phyloP scores from a whole-genome alignment of 2,888 invertebrate species.

The Acrobasis repandana region DNA sequence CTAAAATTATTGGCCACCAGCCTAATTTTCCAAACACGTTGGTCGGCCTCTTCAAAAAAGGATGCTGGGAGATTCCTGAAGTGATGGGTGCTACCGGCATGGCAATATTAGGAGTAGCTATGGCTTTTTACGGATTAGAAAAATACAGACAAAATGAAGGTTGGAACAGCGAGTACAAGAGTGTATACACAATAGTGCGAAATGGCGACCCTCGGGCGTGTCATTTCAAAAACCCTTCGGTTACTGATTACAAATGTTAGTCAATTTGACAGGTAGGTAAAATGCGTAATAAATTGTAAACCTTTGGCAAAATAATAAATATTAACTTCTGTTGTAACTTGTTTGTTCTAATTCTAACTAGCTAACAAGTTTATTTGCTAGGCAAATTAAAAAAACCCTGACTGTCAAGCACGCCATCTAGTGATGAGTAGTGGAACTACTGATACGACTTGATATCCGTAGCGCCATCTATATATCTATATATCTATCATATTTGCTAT shows the following conservation, averaged over 20 bases:
- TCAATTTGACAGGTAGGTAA: neutral
- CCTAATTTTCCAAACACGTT: slow-evolving; percentile 53
- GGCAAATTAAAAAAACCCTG: no score
- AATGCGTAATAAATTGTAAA: no score
- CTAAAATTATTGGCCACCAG: slow-evolving; percentile 56
- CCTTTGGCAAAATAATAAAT: no score
- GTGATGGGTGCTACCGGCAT: slow-evolving; percentile 83
- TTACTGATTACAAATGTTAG: slow-evolving; percentile 43
- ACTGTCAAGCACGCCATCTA: no score
- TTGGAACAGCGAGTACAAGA: slow-evolving; percentile 85
- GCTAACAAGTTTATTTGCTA: no score
- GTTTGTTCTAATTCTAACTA: no score
- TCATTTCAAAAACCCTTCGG: slow-evolving; percentile 57
- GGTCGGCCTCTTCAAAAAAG: slow-evolving; percentile 54
- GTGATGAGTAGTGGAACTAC: no score
- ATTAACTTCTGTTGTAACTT: no score
- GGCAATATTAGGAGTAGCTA: slow-evolving; percentile 80
- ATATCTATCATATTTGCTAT: no score
- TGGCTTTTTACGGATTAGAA: slow-evolving; percentile 65
- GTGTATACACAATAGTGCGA: slow-evolving; percentile 83
- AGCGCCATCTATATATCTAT: no score
- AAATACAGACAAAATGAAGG: slow-evolving; percentile 80
- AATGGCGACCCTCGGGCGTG: slow-evolving; percentile 84
- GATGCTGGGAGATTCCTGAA: slow-evolving; percentile 88
- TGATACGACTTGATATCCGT: no score